Evolutionary conservation across 2,113 vertebrate species (phyloP).

Genomic region (Oryzias woworae): DNA sequence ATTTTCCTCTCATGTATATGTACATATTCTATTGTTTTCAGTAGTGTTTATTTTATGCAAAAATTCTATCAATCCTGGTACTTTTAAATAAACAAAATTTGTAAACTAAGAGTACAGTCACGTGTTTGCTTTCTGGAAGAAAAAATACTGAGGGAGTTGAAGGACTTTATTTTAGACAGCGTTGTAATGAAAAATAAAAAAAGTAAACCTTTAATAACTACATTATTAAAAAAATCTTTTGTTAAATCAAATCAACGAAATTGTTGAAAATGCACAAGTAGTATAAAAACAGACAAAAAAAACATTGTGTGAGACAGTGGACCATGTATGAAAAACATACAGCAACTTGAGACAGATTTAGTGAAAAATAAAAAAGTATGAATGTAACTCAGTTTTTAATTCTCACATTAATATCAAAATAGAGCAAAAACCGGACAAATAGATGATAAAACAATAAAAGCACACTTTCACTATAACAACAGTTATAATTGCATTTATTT

Average conservation of each 20-base stretch:
- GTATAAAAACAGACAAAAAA: no score
- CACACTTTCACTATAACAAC: conserved; percentile 6
- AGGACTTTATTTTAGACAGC: no score
- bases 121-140: no score
- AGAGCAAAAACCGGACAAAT: not conserved
- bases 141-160: no score
- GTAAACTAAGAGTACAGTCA: no score
- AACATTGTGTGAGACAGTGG: no score
- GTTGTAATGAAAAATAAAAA: no score
- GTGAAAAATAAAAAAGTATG: conserved; percentile 73
- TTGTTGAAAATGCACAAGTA: no score
- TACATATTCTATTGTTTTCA: conserved; percentile 34
- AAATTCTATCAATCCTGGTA: not conserved
- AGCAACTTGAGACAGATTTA: conserved; percentile 21
- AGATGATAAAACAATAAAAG: conserved; percentile 3
- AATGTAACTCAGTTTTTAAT: conserved; percentile 40
- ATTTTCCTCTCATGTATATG: conserved; percentile 18
- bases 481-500: not conserved
- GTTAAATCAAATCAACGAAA: no score
- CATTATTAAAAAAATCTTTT: no score
- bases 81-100: no score
- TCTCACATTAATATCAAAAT: conserved; percentile 31
- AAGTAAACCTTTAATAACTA: no score
- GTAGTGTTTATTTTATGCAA: conserved; percentile 17
- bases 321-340: conserved; percentile 39